A percentile compares a stretch with the other conserved stretches of the same genome.
These are phyloP conservation scores for Acronicta leporina DNA, from an alignment of 2,888 invertebrate genomes.

Conservation along the genomic window DNA sequence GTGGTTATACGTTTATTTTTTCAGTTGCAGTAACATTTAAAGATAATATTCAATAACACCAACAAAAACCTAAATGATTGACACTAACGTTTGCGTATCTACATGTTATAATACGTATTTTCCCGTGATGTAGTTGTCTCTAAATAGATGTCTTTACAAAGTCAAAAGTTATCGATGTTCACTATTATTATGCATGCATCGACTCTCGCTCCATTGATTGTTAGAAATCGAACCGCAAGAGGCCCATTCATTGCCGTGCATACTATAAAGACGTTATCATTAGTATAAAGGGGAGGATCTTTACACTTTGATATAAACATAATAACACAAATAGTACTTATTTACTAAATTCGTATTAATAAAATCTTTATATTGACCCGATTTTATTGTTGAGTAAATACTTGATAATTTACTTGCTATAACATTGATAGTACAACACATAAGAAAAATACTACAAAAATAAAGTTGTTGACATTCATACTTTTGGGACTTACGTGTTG, in stretches of 20 bases:
- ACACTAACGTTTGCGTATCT: constrained; percentile 6
- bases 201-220: constrained; percentile 30
- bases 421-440: background rate
- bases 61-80: constrained; percentile 6
- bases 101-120: constrained; percentile 20
- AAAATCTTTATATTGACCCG: too few relatives aligned
- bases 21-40: constrained; percentile 1
- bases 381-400: too few relatives aligned
- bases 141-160: constrained; percentile 30
- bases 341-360: constrained; percentile 16
- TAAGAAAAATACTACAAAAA: constrained; percentile 13
- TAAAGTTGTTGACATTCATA: constrained; percentile 44
- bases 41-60: background rate
- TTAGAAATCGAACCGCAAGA: constrained; percentile 33
- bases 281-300: constrained; percentile 39
- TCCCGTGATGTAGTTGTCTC: constrained; percentile 8
- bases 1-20: background rate
- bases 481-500: constrained; percentile 24
- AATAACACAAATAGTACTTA: constrained; percentile 18
- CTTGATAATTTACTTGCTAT: background rate
- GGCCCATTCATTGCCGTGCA: constrained; percentile 34
- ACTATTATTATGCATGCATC: constrained; percentile 14
- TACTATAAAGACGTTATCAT: constrained; percentile 44
- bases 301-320: constrained; percentile 23
- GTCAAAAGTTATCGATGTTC: constrained; percentile 32